Conservation (phyloP, 2,797 vertebrate species). For the Labeo calbasu region DNA sequence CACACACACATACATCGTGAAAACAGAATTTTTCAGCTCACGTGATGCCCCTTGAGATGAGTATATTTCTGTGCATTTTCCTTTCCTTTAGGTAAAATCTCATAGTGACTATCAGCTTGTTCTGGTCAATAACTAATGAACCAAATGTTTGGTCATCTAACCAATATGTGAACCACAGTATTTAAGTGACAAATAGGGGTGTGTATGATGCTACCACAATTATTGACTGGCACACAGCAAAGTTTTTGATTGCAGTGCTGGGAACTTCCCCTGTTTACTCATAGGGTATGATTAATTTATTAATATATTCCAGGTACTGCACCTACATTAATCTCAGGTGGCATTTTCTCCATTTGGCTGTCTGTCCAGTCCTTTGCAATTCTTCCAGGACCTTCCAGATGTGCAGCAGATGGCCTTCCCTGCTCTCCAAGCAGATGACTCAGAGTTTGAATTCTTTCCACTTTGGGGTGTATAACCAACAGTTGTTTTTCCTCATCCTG, state of each 20-base stretch:
- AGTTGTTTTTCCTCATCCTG: background rate
- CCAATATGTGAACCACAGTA: background rate
- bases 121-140: background rate
- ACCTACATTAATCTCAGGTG: background rate
- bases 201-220: background rate
- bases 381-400: constrained; percentile 14
- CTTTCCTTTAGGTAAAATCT: background rate
- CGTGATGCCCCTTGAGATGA: background rate
- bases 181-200: background rate
- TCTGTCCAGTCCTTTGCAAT: background rate
- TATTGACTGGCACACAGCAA: background rate
- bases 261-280: background rate
- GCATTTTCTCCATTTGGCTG: background rate
- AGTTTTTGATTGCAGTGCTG: background rate
- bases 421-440: background rate
- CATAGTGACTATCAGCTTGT: background rate
- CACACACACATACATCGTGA: background rate
- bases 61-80: background rate
- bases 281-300: background rate
- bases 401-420: background rate
- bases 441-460: constrained; percentile 1
- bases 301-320: background rate
- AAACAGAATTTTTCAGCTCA: background rate
- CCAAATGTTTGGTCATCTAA: background rate
- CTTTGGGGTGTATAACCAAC: background rate